Evolutionary conservation across 2,113 vertebrate genomes (phyloP).

Genomic region (Salvelinus alpinus): DNA sequence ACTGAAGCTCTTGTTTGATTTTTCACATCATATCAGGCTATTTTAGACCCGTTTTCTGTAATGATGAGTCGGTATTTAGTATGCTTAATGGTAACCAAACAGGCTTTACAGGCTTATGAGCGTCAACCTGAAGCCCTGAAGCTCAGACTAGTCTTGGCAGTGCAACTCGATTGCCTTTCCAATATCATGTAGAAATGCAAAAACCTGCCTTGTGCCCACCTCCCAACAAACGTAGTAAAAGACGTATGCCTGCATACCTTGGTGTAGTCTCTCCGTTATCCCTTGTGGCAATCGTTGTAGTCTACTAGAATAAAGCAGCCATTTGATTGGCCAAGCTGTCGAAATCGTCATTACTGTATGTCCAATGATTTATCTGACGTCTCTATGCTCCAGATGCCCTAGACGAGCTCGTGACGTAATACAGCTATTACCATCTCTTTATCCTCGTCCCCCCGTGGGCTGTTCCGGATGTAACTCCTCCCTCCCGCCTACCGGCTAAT

Average conservation of each 20-base stretch:
- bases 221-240: background rate
- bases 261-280: slow-evolving; percentile 9
- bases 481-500: slow-evolving; percentile 76
- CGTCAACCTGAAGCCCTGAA: too few species aligned
- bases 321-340: slow-evolving; percentile 49
- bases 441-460: slow-evolving; percentile 59
- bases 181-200: too few species aligned
- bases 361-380: slow-evolving; percentile 38
- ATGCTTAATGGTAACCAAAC: too few species aligned
- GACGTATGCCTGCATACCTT: background rate
- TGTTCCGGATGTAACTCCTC: slow-evolving; percentile 71
- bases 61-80: too few species aligned
- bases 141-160: too few species aligned
- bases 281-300: slow-evolving; percentile 11
- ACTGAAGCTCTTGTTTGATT: too few species aligned
- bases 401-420: slow-evolving; percentile 67
- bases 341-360: slow-evolving; percentile 11
- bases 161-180: too few species aligned
- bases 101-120: too few species aligned
- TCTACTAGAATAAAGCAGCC: slow-evolving; percentile 50
- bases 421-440: slow-evolving; percentile 59
- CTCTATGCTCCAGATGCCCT: slow-evolving; percentile 44
- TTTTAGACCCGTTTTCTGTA: too few species aligned
- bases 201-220: background rate
- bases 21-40: too few species aligned